A percentile compares a stretch with the other conserved stretches of the same genome.
Conservation (phyloP, 2,888 invertebrate genomes). For the Agrilus mali region DNA sequence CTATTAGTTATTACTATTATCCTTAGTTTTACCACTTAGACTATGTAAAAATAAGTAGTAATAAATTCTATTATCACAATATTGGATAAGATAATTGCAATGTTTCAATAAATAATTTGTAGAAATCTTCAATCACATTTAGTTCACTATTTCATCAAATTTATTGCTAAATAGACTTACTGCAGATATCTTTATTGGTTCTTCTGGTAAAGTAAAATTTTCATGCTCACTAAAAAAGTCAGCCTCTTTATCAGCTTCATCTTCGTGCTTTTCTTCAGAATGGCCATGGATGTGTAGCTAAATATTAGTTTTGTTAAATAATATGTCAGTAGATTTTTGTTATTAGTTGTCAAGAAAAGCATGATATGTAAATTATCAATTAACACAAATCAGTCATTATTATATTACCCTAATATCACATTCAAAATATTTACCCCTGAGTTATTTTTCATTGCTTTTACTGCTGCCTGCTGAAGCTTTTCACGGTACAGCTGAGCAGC, state of each 20-base stretch:
- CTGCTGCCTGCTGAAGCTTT: conserved; percentile 69
- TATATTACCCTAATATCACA: conserved; percentile 1
- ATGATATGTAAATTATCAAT: background rate
- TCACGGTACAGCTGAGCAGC: conserved; percentile 90
- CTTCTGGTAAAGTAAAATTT: conserved; percentile 17
- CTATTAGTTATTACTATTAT: too few species aligned
- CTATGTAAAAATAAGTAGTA: too few species aligned
- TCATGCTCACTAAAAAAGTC: conserved; percentile 87
- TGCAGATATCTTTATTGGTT: too few species aligned
- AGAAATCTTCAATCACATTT: too few species aligned
- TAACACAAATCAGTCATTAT: background rate
- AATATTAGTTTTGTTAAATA: conserved; percentile 4
- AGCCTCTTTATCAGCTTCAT: conserved; percentile 57
- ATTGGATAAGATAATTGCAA: too few species aligned
- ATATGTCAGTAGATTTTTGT: background rate
- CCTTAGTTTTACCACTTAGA: too few species aligned
- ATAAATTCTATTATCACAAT: too few species aligned
- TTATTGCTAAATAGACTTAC: conserved; percentile 1
- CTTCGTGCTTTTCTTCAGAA: conserved; percentile 35
- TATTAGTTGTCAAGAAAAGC: background rate
- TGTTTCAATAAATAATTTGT: too few species aligned
- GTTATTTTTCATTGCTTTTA: conserved; percentile 77
- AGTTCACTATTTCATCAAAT: too few species aligned
- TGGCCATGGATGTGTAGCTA: conserved; percentile 19
- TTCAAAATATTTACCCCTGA: conserved; percentile 56